These are phyloP conservation scores for Intellagama lesueurii DNA, from an alignment of 2,797 vertebrate species.

Conservation along the genomic window DNA sequence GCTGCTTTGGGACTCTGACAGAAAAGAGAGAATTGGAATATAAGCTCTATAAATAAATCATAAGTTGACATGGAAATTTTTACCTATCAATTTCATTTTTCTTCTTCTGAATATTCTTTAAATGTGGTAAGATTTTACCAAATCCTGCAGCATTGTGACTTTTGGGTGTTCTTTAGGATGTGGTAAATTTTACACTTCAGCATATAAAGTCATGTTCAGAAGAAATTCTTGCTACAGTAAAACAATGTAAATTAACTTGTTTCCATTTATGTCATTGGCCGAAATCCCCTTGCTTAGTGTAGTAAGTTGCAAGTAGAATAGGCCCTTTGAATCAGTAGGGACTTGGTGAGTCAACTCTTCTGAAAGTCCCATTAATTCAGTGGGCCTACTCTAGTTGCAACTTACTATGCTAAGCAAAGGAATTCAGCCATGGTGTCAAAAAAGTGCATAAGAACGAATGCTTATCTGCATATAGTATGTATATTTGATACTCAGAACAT, in stretches of 20 bases:
- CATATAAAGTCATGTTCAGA: neutral
- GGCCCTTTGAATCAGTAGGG: too few species aligned
- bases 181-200: neutral
- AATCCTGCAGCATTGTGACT: neutral
- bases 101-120: constrained; percentile 6
- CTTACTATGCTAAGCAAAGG: too few species aligned
- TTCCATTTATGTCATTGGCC: neutral
- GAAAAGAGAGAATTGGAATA: neutral
- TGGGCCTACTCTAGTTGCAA: too few species aligned
- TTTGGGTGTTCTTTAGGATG: neutral
- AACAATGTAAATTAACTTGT: neutral
- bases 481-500: neutral
- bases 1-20: neutral
- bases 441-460: neutral
- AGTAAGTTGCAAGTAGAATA: too few species aligned
- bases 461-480: neutral
- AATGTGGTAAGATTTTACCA: neutral
- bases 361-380: too few species aligned
- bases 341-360: too few species aligned
- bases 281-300: too few species aligned
- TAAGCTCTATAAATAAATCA: neutral
- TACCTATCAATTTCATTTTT: neutral
- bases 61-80: constrained; percentile 2
- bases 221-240: neutral
- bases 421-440: neutral